phyloP scores from a whole-genome alignment of 2,797 vertebrate species.

The Betta splendens region DNA sequence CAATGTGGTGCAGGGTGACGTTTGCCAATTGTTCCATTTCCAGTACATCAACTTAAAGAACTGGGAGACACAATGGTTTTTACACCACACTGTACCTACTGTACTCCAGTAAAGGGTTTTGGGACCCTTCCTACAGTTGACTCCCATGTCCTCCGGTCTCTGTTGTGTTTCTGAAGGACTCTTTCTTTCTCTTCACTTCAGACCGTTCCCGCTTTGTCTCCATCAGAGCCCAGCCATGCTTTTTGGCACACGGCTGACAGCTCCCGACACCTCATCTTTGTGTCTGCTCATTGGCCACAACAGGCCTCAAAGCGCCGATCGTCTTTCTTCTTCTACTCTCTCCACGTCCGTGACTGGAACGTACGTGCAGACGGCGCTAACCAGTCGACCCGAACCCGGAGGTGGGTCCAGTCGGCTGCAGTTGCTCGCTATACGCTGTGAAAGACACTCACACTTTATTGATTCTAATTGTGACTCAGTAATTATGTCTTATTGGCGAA shows the following conservation, averaged over 20 bases:
- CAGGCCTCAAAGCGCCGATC: not conserved
- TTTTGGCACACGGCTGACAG: not conserved
- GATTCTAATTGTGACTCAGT: conserved; percentile 25
- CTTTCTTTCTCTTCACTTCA: fast-evolving
- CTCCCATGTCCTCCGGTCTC: not conserved
- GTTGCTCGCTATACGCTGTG: not conserved
- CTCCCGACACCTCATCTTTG: not conserved
- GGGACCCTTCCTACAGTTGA: not conserved
- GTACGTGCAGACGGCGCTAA: too few relatives aligned
- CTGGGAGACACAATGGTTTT: too few relatives aligned
- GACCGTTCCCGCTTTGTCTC: not conserved
- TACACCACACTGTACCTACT: too few relatives aligned
- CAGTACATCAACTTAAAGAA: too few relatives aligned
- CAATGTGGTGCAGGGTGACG: too few relatives aligned
- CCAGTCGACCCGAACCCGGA: too few relatives aligned
- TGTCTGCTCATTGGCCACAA: not conserved
- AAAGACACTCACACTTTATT: conserved; percentile 1
- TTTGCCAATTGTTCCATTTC: too few relatives aligned
- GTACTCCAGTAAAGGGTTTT: too few relatives aligned
- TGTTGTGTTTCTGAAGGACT: not conserved
- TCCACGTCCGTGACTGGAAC: not conserved
- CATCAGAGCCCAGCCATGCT: not conserved
- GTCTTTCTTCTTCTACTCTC: not conserved
- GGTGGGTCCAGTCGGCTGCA: not conserved
- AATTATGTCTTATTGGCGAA: conserved; percentile 23